Base-by-base conservation (phyloP, 1,140 invertebrate species). In the Brachionus plicatilis region DNA sequence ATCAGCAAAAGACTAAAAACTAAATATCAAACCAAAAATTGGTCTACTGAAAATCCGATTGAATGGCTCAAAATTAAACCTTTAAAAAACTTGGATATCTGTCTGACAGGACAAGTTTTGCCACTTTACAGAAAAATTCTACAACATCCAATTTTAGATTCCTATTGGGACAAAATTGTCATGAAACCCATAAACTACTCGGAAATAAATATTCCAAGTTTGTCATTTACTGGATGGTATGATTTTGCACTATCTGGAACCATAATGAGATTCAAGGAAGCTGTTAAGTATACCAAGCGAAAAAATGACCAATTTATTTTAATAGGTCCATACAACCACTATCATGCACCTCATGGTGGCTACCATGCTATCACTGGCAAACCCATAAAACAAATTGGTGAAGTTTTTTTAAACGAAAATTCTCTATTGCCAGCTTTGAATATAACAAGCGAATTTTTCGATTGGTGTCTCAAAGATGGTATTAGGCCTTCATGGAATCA, bases 161-260 rank as follows among this genome's bases (percentile, higher is more conserved):
- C 4, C n/a, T 79, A 47, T 53, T 79, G 76, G 76, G 7, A 56
- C 4, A 20, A 24, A 82, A 7, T 66, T 12, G 14, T 43, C 17
- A 56, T 82, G 8, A 65, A 53, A 20, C n/a, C 75, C 17, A 11
- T 24, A 1, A 45, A 60, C 43, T 82, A 56, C 33, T n/a, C 50
- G 6, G 12, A 56, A 6, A 66, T 82, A 41, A 60, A 27, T 3
- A 66, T 82, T 41, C 78, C 78, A 37, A 12, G 29, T 8, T 24
- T 82, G 47, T 17, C 50, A 12, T 82, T 82, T 33, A 82, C 78
- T 24, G 78, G 78, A 9, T 82, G 78, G 78, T 82, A 27, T 66
- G 78, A 82, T 60, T 33, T 33, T 12, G 29, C 78, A 0, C 11
- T 82, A 17, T 27, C 7, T n/a, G 78, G 78, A 24, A 82, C 78